Evolutionary conservation across 2,888 invertebrate species (phyloP).

Genomic region (Acrobasis consociella): DNA sequence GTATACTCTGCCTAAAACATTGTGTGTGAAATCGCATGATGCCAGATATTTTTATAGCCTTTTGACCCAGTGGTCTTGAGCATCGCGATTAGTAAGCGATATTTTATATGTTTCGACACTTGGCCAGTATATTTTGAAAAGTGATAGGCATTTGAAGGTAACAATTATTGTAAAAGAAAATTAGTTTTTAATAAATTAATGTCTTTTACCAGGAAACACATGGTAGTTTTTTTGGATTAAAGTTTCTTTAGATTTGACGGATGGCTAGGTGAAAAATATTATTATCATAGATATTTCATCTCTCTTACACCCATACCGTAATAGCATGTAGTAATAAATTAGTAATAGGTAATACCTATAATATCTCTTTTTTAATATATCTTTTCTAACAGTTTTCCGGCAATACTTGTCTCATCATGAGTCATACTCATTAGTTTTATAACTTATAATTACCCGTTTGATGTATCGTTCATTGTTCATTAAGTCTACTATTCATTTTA

Average conservation of each 20-base stretch:
- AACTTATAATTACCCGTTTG: background rate
- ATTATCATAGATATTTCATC: too few species aligned
- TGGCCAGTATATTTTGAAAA: background rate
- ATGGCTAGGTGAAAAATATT: too few species aligned
- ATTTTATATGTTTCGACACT: constrained; percentile 10
- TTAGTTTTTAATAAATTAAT: too few species aligned
- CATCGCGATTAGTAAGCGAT: constrained; percentile 19
- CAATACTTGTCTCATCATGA: background rate
- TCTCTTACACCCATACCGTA: too few species aligned
- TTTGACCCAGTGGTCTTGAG: constrained; percentile 26
- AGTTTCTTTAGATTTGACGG: too few species aligned
- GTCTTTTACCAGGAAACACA: too few species aligned
- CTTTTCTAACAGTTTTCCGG: background rate
- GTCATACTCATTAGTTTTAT: background rate
- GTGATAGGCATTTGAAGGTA: background rate
- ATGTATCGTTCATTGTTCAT: background rate
- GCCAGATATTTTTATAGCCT: constrained; percentile 31
- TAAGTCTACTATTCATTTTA: too few species aligned
- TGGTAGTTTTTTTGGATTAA: too few species aligned
- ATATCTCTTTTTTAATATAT: too few species aligned
- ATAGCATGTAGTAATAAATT: background rate
- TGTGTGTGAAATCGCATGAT: constrained; percentile 28
- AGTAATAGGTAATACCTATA: background rate
- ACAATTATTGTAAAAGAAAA: background rate
- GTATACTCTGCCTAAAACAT: constrained; percentile 1